A percentile compares a stretch with the other conserved stretches of the same genome.
These are phyloP conservation scores for Galendromus occidentalis DNA, from an alignment of 1,140 invertebrate genomes.

Conservation along the genomic window DNA sequence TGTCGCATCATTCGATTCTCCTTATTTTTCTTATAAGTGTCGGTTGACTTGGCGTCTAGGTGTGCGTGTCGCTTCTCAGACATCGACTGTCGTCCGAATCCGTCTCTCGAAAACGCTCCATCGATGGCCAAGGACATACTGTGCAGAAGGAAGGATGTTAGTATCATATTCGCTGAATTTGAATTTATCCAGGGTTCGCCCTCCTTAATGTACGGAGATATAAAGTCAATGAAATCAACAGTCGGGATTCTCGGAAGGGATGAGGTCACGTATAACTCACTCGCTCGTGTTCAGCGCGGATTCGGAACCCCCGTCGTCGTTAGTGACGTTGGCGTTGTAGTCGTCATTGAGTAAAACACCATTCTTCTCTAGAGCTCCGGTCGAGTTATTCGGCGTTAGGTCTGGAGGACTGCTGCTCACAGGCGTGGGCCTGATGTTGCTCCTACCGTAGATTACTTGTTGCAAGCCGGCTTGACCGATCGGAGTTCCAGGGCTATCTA, in stretches of 20 bases:
- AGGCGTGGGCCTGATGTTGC: background rate
- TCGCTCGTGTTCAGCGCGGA: background rate
- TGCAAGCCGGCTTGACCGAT: background rate
- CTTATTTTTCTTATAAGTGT: slow-evolving; percentile 83
- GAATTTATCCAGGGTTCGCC: background rate
- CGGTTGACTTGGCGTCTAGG: slow-evolving; percentile 75
- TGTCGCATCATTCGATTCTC: slow-evolving; percentile 32
- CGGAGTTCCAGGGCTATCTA: background rate
- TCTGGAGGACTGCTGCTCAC: background rate
- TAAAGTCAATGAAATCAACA: background rate
- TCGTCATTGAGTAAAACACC: slow-evolving; percentile 4
- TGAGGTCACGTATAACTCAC: background rate
- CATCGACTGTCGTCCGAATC: slow-evolving; percentile 83
- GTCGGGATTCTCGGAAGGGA: background rate
- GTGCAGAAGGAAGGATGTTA: background rate
- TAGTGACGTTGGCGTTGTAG: background rate
- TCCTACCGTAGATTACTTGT: background rate
- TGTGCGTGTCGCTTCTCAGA: slow-evolving; percentile 88
- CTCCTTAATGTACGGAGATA: background rate
- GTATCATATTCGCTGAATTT: no score
- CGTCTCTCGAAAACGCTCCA: slow-evolving; percentile 43
- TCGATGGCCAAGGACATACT: slow-evolving; percentile 8
- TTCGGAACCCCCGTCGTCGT: background rate
- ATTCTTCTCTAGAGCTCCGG: background rate
- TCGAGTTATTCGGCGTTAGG: background rate